Percentiles rank a stretch among this genome's conserved stretches.
Evolutionary conservation across 2,113 vertebrate genomes (phyloP).

Genomic region (Hoplias malabaricus): DNA sequence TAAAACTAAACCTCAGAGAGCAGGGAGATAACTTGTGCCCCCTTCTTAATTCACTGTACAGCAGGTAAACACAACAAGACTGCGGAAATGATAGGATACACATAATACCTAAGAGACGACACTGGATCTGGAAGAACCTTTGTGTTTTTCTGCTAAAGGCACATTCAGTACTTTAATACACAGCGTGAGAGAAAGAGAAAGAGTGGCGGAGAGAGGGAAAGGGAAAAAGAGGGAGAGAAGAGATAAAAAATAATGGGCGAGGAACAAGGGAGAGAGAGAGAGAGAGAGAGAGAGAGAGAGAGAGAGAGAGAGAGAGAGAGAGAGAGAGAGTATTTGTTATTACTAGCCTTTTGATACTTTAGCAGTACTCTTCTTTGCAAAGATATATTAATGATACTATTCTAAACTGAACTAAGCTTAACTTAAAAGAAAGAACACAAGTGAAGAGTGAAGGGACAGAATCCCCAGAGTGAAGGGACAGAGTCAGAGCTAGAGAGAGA

Average conservation of each 20-base stretch:
- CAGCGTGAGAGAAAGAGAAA: background rate
- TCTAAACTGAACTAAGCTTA: too few species aligned
- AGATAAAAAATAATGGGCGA: too few species aligned
- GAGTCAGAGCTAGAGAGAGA: background rate
- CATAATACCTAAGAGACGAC: background rate
- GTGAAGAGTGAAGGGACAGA: too few species aligned
- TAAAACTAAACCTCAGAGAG: slow-evolving; percentile 18
- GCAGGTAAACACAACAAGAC: background rate
- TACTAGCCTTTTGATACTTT: too few species aligned
- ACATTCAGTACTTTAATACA: background rate
- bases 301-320: background rate
- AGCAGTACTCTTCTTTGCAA: too few species aligned
- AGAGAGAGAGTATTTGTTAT: too few species aligned
- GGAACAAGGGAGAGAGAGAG: too few species aligned
- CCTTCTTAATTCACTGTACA: slow-evolving; percentile 6
- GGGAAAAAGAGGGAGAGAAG: background rate
- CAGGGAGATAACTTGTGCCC: background rate
- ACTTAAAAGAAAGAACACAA: too few species aligned
- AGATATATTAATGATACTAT: too few species aligned
- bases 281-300: background rate
- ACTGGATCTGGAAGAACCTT: background rate
- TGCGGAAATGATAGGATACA: background rate
- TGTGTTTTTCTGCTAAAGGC: background rate
- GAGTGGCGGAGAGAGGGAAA: background rate
- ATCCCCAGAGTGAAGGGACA: too few species aligned